Evolutionary conservation across 1,140 invertebrate genomes (phyloP).

Genomic region (Gryllus bimaculatus): DNA sequence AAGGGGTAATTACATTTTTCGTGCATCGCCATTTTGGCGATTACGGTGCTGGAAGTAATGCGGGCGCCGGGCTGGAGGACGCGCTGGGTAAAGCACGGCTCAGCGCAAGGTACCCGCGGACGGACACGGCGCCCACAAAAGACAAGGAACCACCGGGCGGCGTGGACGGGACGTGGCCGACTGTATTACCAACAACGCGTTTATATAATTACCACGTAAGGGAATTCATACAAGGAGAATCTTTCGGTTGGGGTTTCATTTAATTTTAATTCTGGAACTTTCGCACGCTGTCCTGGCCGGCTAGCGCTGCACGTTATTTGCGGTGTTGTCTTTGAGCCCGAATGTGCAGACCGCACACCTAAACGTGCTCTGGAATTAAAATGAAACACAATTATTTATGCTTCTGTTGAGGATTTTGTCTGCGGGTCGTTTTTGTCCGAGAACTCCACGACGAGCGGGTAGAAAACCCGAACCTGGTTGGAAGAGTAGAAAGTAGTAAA

Average conservation of each 20-base stretch:
- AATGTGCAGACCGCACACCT: not conserved
- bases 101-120: not conserved
- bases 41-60: not conserved
- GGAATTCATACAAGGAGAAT: constrained; percentile 1
- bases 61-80: too few species aligned
- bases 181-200: not conserved
- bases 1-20: constrained; percentile 1
- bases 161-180: not conserved
- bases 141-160: not conserved
- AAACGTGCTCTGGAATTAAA: constrained; percentile 1
- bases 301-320: not conserved
- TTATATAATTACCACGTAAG: not conserved
- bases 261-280: not conserved
- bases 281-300: not conserved
- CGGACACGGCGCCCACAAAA: not conserved
- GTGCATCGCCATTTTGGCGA: not conserved
- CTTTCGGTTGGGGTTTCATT: not conserved
- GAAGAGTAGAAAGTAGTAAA: too few species aligned
- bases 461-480: too few species aligned
- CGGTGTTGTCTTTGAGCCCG: not conserved
- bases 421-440: not conserved
- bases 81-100: not conserved
- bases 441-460: not conserved
- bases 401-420: not conserved
- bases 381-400: constrained; percentile 6